Evolutionary conservation across 2,888 invertebrate species (phyloP), one percentile per base, ranked within the genome.

Genomic region (Drosophila anceps): DNA sequence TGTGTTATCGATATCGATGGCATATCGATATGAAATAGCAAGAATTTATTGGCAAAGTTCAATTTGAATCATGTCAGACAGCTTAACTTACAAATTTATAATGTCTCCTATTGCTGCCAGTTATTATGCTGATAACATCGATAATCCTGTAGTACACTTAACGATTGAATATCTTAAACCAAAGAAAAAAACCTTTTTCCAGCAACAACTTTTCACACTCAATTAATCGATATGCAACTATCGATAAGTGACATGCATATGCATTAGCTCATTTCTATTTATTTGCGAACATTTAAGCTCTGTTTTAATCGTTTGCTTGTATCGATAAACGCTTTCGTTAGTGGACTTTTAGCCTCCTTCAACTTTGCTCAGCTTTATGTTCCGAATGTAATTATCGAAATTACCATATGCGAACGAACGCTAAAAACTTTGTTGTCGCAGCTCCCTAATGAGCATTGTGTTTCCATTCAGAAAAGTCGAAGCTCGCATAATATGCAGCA

Each of bases 371-470:
- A 39, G 39, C 46, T 39, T 20, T 27, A 39, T 46, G 54, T 54
- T 39, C 31, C 18, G 13, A 46, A 54, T 41, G 71, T 18, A 62
- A 70, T 62, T 69, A 71, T 71, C 62, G 54, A 55, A 69, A 71
- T 71, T 48, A 58, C 41, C 69, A 55, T 35, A 41, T 33, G 33
- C 46, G 54, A 39, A 12, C 37, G 46, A 37, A 27, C 37, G 27
- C 39, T 54, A 15, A 20, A 67, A 55, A 67, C 55, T 41, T 68
- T 68, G 69, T 48, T 37, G 60, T 46, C 41, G 55, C 54, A 15
- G 68, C 57, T 61, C 46, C 61, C 60, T 39, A 72, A 73, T 55
- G 58, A 55, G 51, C 41, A 46, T 20, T 57, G 60, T 39, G 35
- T 59, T 72, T 44, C 35, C 55, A 46, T 41, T 39, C 20, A 10